phyloP scores from a whole-genome alignment of 2,797 vertebrate species.

The Euphonia xanthogaster region DNA sequence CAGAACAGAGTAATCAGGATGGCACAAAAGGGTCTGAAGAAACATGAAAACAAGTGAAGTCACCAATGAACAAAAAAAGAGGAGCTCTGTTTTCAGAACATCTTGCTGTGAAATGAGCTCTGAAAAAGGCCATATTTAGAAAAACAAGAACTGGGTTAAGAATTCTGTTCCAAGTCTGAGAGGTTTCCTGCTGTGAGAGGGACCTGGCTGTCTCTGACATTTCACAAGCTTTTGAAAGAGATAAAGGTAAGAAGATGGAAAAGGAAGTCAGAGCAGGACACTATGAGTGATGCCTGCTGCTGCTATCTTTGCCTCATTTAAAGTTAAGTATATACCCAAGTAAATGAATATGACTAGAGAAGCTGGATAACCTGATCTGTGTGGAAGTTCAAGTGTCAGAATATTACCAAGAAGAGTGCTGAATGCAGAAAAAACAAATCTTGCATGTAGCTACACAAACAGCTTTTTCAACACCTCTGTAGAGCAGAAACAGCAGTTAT shows the following conservation, averaged over 20 bases:
- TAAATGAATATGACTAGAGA: background rate
- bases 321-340: background rate
- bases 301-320: background rate
- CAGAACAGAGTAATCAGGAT: background rate
- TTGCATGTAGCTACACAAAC: background rate
- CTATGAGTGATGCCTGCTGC: background rate
- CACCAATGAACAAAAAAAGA: background rate
- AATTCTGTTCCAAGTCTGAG: background rate
- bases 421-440: background rate
- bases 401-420: background rate
- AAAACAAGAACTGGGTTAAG: background rate
- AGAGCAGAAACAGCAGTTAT: background rate
- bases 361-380: background rate
- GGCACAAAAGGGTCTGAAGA: background rate
- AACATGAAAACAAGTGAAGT: background rate
- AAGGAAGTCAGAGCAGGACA: background rate
- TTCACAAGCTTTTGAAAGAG: background rate
- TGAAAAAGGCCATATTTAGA: background rate
- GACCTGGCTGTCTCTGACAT: background rate
- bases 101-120: background rate
- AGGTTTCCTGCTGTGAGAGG: background rate
- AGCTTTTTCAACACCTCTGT: background rate
- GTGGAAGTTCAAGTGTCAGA: background rate
- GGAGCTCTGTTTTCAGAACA: background rate
- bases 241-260: background rate